phyloP scores from a whole-genome alignment of 2,888 invertebrate genomes.

The Scaptomyza tumidula region DNA sequence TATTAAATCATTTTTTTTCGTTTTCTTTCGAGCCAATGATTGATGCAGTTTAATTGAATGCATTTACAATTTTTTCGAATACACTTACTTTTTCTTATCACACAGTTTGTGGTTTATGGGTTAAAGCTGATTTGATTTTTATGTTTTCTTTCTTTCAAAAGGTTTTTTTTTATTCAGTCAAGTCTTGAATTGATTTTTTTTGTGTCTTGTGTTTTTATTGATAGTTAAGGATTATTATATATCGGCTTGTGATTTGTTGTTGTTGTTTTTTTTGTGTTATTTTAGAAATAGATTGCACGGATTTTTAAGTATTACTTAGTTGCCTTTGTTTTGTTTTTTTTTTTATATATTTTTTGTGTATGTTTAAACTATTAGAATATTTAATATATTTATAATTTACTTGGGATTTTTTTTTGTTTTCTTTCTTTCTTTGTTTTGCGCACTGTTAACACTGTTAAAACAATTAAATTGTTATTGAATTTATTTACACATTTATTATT shows the following conservation, averaged over 20 bases:
- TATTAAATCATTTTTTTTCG: constrained; percentile 9
- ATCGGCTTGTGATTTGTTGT: constrained; percentile 31
- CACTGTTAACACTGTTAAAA: constrained; percentile 63
- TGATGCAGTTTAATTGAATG: constrained; percentile 59
- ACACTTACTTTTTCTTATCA: constrained; percentile 68
- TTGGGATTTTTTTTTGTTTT: constrained; percentile 33
- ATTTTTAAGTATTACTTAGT: constrained; percentile 67
- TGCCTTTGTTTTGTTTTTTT: constrained; percentile 38
- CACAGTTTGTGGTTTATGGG: constrained; percentile 41
- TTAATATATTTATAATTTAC: constrained; percentile 57
- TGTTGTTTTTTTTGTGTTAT: constrained; percentile 59
- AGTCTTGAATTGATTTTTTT: constrained; percentile 25
- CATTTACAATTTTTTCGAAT: constrained; percentile 41
- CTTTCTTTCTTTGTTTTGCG: constrained; percentile 25
- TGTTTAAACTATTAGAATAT: constrained; percentile 61
- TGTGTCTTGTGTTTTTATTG: constrained; percentile 9
- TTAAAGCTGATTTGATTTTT: constrained; percentile 30
- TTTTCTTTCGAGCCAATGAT: constrained; percentile 45
- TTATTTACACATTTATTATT: constrained; percentile 66
- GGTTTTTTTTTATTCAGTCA: constrained; percentile 41
- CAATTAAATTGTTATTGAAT: constrained; percentile 75
- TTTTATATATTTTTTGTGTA: neutral
- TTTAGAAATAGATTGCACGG: constrained; percentile 81
- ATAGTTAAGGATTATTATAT: constrained; percentile 37
- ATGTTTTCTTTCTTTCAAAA: neutral